phyloP scores from a whole-genome alignment of 2,797 vertebrate genomes.

The Muscicapa striata region DNA sequence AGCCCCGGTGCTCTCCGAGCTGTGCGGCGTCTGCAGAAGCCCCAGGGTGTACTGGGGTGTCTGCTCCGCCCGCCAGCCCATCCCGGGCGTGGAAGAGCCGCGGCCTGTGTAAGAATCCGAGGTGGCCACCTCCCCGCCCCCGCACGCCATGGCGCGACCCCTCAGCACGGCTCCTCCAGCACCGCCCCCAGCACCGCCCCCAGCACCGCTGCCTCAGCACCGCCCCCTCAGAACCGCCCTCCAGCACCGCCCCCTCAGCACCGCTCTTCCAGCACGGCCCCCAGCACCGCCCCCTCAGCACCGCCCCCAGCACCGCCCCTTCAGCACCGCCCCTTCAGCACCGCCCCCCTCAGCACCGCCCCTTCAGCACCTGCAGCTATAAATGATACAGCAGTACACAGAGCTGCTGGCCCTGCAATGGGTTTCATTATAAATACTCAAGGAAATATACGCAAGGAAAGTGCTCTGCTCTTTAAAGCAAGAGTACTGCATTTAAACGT shows the following conservation, averaged over 20 bases:
- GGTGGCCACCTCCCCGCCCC: fast-evolving
- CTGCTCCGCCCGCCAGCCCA: neutral
- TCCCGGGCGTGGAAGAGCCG: neutral
- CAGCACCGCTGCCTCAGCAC: no score
- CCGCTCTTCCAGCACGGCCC: no score
- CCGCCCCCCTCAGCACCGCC: neutral
- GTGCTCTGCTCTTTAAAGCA: neutral
- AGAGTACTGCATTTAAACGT: neutral
- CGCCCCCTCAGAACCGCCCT: no score
- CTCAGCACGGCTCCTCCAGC: neutral
- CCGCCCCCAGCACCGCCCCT: neutral
- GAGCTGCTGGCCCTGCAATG: neutral
- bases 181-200: no score
- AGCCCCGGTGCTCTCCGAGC: neutral
- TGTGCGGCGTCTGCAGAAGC: slow-evolving; percentile 39
- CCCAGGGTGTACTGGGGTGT: neutral
- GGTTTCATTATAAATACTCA: neutral
- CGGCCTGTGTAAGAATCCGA: neutral
- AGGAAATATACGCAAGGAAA: neutral
- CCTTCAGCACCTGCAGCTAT: neutral
- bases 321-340: no score
- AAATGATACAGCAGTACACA: neutral
- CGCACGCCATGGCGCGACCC: fast-evolving
- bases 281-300: no score
- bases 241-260: no score